Percentiles rank a stretch among this genome's conserved stretches.
These are phyloP conservation scores for Gymnocypris eckloni DNA, from an alignment of 2,797 vertebrate species.

Conservation along the genomic window DNA sequence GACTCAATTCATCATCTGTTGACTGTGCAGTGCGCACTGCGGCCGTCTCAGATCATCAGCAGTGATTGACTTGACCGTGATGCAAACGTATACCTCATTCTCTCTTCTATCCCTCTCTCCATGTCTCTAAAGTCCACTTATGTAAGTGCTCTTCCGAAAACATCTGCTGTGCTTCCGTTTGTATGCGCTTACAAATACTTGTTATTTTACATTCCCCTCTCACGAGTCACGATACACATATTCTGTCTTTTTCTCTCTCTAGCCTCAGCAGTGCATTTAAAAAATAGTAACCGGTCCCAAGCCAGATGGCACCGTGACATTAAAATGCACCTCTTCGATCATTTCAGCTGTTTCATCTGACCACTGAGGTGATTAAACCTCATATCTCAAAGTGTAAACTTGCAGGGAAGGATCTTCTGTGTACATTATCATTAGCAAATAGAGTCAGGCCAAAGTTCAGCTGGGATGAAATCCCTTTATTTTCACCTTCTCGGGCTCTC, in stretches of 20 bases:
- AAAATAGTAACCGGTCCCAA: neutral
- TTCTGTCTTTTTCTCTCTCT: neutral
- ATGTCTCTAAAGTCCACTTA: conserved; percentile 26
- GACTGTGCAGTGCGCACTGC: neutral
- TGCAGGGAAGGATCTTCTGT: neutral
- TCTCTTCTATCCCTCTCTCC: neutral
- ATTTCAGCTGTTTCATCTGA: neutral
- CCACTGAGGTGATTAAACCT: conserved; percentile 10
- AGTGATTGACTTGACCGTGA: conserved; percentile 8
- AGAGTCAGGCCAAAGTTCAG: conserved; percentile 16
- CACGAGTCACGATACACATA: neutral
- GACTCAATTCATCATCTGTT: neutral
- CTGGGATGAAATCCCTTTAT: neutral
- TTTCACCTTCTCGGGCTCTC: neutral
- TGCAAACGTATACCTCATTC: conserved; percentile 5
- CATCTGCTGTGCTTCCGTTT: conserved; percentile 23
- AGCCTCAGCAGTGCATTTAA: conserved; percentile 13
- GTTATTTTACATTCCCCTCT: conserved; percentile 9
- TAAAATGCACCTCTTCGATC: conserved; percentile 4
- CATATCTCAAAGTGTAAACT: conserved; percentile 1
- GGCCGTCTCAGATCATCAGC: neutral
- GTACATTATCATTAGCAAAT: conserved; percentile 16
- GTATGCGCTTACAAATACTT: neutral
- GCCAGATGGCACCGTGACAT: conserved; percentile 3
- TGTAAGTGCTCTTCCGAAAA: conserved; percentile 17